Evolutionary conservation across 2,797 vertebrate genomes (phyloP).

Genomic region (Silurus lanzhouensis): DNA sequence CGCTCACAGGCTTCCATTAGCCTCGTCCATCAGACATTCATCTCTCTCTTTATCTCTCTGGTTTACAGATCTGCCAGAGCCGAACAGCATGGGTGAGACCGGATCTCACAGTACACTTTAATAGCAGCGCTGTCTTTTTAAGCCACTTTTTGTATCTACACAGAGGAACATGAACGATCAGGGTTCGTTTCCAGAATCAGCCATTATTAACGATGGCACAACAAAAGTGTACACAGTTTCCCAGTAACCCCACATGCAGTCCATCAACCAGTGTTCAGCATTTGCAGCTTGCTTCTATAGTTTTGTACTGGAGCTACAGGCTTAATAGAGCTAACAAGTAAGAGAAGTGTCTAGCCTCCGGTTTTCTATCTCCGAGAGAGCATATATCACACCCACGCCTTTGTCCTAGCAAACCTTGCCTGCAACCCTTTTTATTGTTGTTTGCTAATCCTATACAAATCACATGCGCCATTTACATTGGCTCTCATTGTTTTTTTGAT

Average conservation of each 20-base stretch:
- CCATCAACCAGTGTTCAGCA: neutral
- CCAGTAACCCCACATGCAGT: neutral
- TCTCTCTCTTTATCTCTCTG: neutral
- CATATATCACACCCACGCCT: neutral
- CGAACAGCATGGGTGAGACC: neutral
- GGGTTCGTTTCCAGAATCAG: neutral
- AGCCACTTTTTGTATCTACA: neutral
- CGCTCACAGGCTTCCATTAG: neutral
- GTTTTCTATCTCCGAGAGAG: neutral
- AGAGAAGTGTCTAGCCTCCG: neutral
- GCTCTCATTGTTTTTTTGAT: no score
- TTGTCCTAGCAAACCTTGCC: neutral
- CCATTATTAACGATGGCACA: neutral
- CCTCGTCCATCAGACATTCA: neutral
- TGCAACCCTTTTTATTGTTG: neutral
- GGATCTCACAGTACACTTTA: neutral
- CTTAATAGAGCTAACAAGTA: no score
- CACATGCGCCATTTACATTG: neutral
- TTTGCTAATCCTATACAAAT: neutral
- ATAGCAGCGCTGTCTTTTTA: neutral
- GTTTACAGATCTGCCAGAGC: neutral
- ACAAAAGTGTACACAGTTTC: neutral
- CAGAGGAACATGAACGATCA: neutral
- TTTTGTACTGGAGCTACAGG: neutral
- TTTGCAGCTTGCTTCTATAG: neutral